Conservation (phyloP, 2,113 vertebrate species). For the Phyllostomus hastatus region DNA sequence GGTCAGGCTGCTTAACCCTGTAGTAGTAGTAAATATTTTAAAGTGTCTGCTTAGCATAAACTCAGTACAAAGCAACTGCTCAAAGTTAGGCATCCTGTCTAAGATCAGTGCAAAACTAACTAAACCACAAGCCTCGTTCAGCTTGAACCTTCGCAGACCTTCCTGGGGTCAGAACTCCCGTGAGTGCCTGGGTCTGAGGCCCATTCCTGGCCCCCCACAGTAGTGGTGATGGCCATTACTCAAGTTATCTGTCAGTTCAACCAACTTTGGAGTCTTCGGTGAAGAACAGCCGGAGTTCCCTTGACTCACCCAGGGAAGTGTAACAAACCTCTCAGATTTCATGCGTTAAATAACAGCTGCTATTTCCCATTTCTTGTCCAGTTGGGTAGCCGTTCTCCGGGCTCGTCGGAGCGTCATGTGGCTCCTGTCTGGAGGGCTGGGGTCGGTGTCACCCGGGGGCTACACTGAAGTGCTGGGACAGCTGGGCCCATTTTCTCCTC, state of each 20-base stretch:
- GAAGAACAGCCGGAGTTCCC: neutral
- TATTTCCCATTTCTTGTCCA: neutral
- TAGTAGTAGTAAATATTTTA: neutral
- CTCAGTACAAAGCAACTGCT: neutral
- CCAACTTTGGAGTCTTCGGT: neutral
- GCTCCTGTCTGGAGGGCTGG: neutral
- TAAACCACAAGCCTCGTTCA: neutral
- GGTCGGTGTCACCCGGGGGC: neutral
- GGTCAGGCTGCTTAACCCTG: neutral
- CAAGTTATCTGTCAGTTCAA: neutral
- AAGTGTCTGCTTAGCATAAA: neutral
- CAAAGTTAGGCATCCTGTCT: neutral
- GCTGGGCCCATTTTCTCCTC: neutral
- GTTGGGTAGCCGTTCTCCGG: neutral
- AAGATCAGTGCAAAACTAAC: neutral
- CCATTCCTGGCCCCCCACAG: neutral
- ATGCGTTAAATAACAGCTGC: neutral
- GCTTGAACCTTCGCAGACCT: neutral
- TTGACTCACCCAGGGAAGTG: neutral
- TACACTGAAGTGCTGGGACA: neutral
- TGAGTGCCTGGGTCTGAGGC: neutral
- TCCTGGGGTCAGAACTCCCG: too few relatives aligned
- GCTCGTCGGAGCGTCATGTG: neutral
- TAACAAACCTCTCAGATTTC: neutral
- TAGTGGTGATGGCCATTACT: neutral